Conservation (phyloP, 1,140 invertebrate species). For the Drosophila malerkotliana region DNA sequence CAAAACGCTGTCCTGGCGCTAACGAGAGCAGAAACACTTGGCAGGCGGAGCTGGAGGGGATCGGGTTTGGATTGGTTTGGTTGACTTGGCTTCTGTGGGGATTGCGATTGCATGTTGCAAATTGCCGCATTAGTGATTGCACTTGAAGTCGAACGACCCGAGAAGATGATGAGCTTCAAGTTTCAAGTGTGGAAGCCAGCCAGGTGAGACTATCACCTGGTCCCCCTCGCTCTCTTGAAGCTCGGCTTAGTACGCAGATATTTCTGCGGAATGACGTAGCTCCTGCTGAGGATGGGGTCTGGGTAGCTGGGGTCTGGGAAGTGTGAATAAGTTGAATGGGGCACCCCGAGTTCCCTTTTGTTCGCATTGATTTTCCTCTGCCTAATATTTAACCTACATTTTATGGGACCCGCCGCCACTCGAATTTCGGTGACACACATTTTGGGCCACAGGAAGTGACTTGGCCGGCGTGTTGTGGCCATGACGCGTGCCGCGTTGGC, state of each 20-base stretch:
- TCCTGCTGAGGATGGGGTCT: neutral
- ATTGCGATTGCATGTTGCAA: slow-evolving; percentile 63
- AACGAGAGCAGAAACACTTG: slow-evolving; percentile 78
- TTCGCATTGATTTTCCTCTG: slow-evolving; percentile 59
- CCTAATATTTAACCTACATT: slow-evolving; percentile 67
- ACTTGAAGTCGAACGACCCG: slow-evolving; percentile 50
- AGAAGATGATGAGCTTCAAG: slow-evolving; percentile 14
- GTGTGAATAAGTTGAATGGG: slow-evolving; percentile 35
- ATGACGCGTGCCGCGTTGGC: slow-evolving; percentile 45
- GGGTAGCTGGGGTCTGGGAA: neutral
- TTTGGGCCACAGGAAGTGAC: slow-evolving; percentile 60
- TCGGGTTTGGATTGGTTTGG: neutral
- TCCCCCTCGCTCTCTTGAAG: slow-evolving; percentile 23
- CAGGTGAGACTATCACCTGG: slow-evolving; percentile 18
- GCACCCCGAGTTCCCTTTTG: slow-evolving; percentile 24
- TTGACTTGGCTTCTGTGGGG: slow-evolving; percentile 26
- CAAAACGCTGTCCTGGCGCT: slow-evolving; percentile 65
- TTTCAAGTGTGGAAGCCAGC: slow-evolving; percentile 10
- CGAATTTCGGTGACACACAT: slow-evolving; percentile 57
- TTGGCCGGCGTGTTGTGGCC: slow-evolving; percentile 50
- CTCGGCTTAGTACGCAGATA: slow-evolving; percentile 30
- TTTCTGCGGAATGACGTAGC: slow-evolving; percentile 45
- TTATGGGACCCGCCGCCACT: slow-evolving; percentile 37
- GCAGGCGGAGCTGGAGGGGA: neutral
- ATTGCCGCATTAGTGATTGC: slow-evolving; percentile 68